These are phyloP conservation scores for Xestia xanthographa DNA, from an alignment of 2,888 invertebrate genomes.

Conservation along the genomic window DNA sequence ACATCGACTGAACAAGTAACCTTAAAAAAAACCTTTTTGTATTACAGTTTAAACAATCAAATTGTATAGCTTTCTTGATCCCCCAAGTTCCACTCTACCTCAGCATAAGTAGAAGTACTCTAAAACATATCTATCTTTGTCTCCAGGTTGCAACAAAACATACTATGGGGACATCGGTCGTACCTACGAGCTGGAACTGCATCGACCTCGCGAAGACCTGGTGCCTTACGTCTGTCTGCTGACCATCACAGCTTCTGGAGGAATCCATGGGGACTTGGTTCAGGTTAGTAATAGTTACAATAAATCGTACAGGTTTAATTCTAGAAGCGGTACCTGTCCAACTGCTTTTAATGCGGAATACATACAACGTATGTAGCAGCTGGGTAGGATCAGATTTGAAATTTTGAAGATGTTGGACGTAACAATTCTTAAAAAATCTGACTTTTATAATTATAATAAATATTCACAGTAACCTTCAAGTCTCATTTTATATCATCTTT, in stretches of 20 bases:
- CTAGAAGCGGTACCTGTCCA: not conserved
- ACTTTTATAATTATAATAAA: not conserved
- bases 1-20: not conserved
- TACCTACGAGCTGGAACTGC: conserved; percentile 96
- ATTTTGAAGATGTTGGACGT: no score
- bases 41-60: not conserved
- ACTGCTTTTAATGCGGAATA: not conserved
- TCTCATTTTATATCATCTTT: not conserved
- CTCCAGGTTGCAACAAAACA: conserved; percentile 96
- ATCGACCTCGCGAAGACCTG: conserved; percentile 95
- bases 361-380: not conserved
- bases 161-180: conserved; percentile 97
- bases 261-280: conserved; percentile 95
- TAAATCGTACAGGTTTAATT: not conserved
- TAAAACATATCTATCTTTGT: conserved; percentile 69
- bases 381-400: not conserved
- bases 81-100: not conserved
- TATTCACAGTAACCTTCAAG: not conserved
- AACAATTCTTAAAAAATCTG: not conserved
- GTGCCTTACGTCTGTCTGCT: conserved; percentile 97
- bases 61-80: not conserved
- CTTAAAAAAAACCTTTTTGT: not conserved
- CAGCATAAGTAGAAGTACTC: not conserved
- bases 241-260: conserved; percentile 96
- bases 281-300: conserved; percentile 91